These are phyloP conservation scores for Betta splendens DNA, from an alignment of 2,797 vertebrate species.

Conservation along the genomic window DNA sequence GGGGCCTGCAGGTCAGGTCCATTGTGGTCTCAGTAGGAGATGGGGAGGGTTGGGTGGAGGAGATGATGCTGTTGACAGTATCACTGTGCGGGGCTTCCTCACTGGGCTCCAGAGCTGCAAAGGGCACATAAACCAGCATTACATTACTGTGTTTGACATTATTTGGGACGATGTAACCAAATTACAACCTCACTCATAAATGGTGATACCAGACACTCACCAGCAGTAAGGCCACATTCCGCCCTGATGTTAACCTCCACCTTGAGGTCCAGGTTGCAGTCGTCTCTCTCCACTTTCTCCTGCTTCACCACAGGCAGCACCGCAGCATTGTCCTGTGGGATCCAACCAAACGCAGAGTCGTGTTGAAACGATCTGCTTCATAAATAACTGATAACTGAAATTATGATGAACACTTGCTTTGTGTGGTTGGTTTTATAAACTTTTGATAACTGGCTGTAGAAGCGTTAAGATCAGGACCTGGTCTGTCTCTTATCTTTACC, in stretches of 20 bases:
- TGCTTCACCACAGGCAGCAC: constrained; percentile 69
- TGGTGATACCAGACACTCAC: too few species aligned
- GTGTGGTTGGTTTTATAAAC: too few species aligned
- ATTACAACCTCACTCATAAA: too few species aligned
- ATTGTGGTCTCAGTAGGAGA: constrained; percentile 52
- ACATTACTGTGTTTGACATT: too few species aligned
- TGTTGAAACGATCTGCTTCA: too few species aligned
- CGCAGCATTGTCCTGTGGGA: constrained; percentile 48
- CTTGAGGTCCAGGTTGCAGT: constrained; percentile 75
- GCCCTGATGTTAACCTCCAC: constrained; percentile 74
- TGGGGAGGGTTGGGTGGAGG: constrained; percentile 27
- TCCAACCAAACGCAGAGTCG: constrained; percentile 10
- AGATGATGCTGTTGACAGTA: constrained; percentile 4
- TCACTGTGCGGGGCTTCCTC: constrained; percentile 46
- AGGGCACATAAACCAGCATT: background rate
- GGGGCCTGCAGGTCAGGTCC: constrained; percentile 65
- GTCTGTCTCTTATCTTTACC: constrained; percentile 28
- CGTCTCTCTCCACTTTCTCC: constrained; percentile 68
- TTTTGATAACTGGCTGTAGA: too few species aligned
- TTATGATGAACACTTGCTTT: too few species aligned
- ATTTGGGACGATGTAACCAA: too few species aligned
- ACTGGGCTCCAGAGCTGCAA: constrained; percentile 46
- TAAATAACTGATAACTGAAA: too few species aligned
- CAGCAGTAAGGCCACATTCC: constrained; percentile 55
- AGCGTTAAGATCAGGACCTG: background rate